phyloP scores from a whole-genome alignment of 2,888 invertebrate genomes.

The Leptopterna dolabrata region DNA sequence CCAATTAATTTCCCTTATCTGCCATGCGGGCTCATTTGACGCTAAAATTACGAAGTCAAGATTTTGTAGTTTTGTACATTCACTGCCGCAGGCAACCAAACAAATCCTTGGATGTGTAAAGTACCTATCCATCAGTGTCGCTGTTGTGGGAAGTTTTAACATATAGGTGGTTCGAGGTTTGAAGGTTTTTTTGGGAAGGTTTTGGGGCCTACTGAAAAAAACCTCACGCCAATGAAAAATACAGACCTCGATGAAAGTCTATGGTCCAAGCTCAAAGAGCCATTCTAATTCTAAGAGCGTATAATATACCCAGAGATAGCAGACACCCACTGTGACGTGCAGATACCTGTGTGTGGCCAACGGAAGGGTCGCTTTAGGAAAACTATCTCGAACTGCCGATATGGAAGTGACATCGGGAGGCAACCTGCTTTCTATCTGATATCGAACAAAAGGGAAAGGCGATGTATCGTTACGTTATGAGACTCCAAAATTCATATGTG shows the following conservation, averaged over 20 bases:
- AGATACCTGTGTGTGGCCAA: background rate
- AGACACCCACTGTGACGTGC: background rate
- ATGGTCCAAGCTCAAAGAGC: background rate
- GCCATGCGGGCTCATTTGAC: too few relatives aligned
- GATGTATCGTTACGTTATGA: background rate
- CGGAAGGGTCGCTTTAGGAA: background rate
- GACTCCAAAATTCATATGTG: background rate
- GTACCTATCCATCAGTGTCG: too few relatives aligned
- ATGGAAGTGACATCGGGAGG: background rate
- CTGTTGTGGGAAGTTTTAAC: too few relatives aligned
- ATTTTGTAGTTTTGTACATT: too few relatives aligned
- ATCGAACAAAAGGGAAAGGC: conserved; percentile 17
- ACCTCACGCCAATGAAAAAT: background rate
- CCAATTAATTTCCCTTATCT: too few relatives aligned
- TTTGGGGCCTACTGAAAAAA: too few relatives aligned
- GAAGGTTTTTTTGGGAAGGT: too few relatives aligned
- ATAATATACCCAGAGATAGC: background rate
- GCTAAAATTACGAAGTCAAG: too few relatives aligned
- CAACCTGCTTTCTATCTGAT: conserved; percentile 22
- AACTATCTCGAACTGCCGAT: background rate
- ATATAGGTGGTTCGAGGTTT: too few relatives aligned
- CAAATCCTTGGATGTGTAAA: too few relatives aligned
- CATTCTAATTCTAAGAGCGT: background rate
- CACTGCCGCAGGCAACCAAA: too few relatives aligned
- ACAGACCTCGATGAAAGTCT: background rate